Evolutionary conservation across 2,888 invertebrate species (phyloP).

Genomic region (Leucozona laternaria): DNA sequence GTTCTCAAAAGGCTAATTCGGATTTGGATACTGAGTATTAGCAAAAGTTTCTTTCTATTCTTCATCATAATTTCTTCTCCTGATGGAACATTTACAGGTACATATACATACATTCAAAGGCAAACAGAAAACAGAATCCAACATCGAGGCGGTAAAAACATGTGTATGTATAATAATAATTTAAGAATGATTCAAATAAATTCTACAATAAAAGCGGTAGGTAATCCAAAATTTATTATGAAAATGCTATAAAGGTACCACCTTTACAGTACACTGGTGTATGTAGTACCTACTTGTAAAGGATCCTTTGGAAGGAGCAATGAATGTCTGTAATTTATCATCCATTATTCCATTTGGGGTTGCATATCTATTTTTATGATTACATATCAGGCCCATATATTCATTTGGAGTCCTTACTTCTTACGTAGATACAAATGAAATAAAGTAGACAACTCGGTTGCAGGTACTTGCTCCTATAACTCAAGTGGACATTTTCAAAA

Average conservation of each 20-base stretch:
- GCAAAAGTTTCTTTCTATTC: conserved; percentile 24
- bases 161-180: conserved; percentile 25
- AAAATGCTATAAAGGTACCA: conserved; percentile 11
- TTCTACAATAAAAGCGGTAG: conserved; percentile 34
- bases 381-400: background rate
- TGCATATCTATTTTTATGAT: conserved; percentile 10
- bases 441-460: background rate
- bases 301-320: background rate
- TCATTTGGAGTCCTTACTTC: background rate
- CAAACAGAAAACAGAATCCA: background rate
- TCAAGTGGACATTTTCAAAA: no score
- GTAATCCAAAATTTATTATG: conserved; percentile 56
- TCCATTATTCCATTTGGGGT: background rate
- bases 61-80: conserved; percentile 11
- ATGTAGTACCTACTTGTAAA: background rate
- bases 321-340: conserved; percentile 2
- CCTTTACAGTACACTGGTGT: background rate
- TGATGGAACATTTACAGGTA: background rate
- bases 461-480: background rate
- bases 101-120: background rate
- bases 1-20: background rate
- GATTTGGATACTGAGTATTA: background rate
- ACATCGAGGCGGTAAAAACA: background rate
- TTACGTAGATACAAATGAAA: background rate
- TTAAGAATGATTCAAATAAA: conserved; percentile 49